These are phyloP conservation scores for Troides aeacus DNA, from an alignment of 2,888 invertebrate species.

Conservation along the genomic window DNA sequence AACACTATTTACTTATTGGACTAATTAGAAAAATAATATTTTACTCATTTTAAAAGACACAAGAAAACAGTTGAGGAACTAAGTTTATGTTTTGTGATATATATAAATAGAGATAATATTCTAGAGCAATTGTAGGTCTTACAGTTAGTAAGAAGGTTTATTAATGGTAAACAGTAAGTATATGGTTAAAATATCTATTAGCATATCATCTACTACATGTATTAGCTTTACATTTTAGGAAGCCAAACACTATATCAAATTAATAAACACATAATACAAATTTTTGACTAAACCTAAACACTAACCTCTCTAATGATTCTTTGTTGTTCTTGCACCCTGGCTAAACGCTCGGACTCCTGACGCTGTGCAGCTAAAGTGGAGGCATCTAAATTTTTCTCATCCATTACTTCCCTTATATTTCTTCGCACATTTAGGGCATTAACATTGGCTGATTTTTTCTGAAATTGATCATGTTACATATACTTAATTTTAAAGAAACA, in stretches of 20 bases:
- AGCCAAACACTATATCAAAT: not conserved
- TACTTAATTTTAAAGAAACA: not conserved
- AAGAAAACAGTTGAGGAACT: no score
- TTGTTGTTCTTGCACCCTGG: slow-evolving; percentile 92
- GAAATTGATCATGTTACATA: slow-evolving; percentile 36
- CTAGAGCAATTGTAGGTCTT: no score
- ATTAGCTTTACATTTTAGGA: not conserved
- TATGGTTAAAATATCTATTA: not conserved
- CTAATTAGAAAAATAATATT: no score
- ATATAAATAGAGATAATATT: no score
- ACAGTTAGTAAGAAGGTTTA: no score
- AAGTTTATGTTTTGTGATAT: no score
- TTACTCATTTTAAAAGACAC: no score
- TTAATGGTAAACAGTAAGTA: no score
- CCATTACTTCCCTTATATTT: slow-evolving; percentile 96
- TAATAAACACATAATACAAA: not conserved
- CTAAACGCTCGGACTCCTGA: slow-evolving; percentile 93
- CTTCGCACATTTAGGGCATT: slow-evolving; percentile 85
- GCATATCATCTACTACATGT: not conserved
- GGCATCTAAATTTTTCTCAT: slow-evolving; percentile 94
- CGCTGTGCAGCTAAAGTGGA: slow-evolving; percentile 95
- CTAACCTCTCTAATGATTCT: slow-evolving; percentile 86
- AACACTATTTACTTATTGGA: no score
- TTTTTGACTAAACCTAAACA: not conserved
- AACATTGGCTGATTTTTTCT: slow-evolving; percentile 65